phyloP scores from a whole-genome alignment of 1,140 invertebrate species.

The Agrilus planipennis region DNA sequence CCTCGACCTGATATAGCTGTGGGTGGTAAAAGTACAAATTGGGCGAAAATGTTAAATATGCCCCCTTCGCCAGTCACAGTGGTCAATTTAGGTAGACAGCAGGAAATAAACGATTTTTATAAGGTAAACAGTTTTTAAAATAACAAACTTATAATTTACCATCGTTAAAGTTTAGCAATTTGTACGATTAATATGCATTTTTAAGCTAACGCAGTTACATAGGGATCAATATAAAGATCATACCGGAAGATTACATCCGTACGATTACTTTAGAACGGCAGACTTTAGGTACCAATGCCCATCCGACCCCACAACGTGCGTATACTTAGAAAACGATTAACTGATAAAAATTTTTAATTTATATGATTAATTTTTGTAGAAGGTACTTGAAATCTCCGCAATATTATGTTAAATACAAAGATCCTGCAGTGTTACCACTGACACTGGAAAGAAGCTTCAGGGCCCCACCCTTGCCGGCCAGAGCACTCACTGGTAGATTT shows the following conservation, averaged over 20 bases:
- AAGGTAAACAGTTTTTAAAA: conserved; percentile 29
- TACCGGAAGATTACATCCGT: conserved; percentile 37
- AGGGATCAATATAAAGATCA: conserved; percentile 45
- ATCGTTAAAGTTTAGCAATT: conserved; percentile 1
- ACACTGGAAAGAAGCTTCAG: conserved; percentile 36
- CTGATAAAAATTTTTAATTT: conserved; percentile 7
- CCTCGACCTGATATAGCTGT: conserved; percentile 35
- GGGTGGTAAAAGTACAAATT: conserved; percentile 28
- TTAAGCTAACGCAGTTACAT: conserved; percentile 35
- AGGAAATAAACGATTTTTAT: conserved; percentile 42
- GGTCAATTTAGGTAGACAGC: conserved; percentile 35
- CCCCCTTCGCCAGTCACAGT: conserved; percentile 34
- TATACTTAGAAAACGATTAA: background rate
- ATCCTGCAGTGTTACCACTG: conserved; percentile 38
- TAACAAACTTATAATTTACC: conserved; percentile 1
- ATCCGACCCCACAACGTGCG: conserved; percentile 37
- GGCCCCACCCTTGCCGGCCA: conserved; percentile 36
- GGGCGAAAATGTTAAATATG: conserved; percentile 15
- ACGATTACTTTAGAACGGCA: conserved; percentile 39
- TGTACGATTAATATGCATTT: background rate
- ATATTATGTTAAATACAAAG: conserved; percentile 42
- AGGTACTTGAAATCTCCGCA: conserved; percentile 40
- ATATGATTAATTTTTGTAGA: conserved; percentile 27
- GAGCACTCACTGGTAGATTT: conserved; percentile 37
- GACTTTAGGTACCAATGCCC: conserved; percentile 39